Percentiles rank a stretch among this genome's conserved stretches.
Conservation (phyloP, 2,888 invertebrate genomes). For the Theodoxus fluviatilis region DNA sequence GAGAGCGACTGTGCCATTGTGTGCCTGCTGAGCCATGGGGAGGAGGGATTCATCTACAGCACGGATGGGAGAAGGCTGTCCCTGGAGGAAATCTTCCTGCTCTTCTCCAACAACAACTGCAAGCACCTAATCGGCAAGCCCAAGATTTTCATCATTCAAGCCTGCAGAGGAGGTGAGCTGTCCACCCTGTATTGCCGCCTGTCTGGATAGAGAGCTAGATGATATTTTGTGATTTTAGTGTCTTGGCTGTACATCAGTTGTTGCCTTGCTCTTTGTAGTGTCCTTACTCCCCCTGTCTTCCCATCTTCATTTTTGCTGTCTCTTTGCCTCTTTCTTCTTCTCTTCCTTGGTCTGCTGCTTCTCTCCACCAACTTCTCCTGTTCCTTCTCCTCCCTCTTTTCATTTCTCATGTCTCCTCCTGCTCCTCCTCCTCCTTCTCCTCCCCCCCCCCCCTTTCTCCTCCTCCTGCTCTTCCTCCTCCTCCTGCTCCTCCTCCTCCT, state of each 20-base stretch:
- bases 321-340: background rate
- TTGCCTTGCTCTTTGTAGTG: background rate
- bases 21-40: slow-evolving; percentile 59
- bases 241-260: background rate
- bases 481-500: background rate
- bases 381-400: background rate
- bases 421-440: background rate
- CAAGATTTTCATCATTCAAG: slow-evolving; percentile 58
- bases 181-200: background rate
- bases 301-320: background rate
- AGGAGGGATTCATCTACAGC: slow-evolving; percentile 57
- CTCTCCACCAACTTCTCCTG: background rate
- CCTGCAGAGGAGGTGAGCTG: slow-evolving; percentile 57
- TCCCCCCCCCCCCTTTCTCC: background rate
- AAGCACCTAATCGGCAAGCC: slow-evolving; percentile 52
- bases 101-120: slow-evolving; percentile 54
- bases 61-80: slow-evolving; percentile 54
- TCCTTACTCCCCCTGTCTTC: background rate
- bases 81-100: slow-evolving; percentile 46
- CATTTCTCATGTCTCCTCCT: background rate
- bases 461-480: background rate
- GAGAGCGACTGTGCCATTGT: slow-evolving; percentile 45
- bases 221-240: background rate
- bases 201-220: background rate
- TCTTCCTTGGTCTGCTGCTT: background rate